Conservation (phyloP, 2,113 vertebrate species). For the Crypturellus undulatus region DNA sequence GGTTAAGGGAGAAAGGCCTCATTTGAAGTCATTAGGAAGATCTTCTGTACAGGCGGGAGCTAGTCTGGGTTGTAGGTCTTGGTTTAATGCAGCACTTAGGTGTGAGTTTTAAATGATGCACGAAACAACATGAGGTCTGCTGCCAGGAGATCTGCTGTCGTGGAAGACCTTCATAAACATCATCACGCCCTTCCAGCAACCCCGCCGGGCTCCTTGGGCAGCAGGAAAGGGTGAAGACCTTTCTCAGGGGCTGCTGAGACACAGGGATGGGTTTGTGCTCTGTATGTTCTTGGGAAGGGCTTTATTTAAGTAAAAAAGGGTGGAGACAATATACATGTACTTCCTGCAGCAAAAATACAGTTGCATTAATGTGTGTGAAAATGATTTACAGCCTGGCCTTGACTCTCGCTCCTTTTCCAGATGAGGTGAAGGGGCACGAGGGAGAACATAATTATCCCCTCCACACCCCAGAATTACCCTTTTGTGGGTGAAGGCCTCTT, state of each 20-base stretch:
- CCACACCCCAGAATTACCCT: rapidly evolving
- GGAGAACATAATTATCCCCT: not conserved
- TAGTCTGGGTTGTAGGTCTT: not conserved
- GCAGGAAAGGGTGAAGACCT: not conserved
- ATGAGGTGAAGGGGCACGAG: rapidly evolving
- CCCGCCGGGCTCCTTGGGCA: not conserved
- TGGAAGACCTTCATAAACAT: not conserved
- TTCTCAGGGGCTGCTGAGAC: not conserved
- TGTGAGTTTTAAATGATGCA: not conserved
- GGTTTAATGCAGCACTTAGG: not conserved
- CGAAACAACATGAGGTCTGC: not conserved
- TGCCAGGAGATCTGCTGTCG: not conserved
- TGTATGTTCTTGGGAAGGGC: not conserved
- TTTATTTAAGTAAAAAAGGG: not conserved
- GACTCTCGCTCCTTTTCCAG: not conserved
- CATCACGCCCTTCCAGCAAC: not conserved
- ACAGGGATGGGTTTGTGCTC: rapidly evolving
- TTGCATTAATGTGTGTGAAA: not conserved
- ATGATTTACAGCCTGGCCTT: not conserved
- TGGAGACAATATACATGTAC: not conserved
- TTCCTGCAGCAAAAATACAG: not conserved
- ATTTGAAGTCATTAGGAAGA: not conserved
- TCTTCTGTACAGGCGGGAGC: not conserved
- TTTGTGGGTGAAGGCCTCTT: not conserved
- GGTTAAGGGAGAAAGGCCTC: not conserved